phyloP scores from a whole-genome alignment of 2,797 vertebrate species.

The Spinibarbus caldwelli region DNA sequence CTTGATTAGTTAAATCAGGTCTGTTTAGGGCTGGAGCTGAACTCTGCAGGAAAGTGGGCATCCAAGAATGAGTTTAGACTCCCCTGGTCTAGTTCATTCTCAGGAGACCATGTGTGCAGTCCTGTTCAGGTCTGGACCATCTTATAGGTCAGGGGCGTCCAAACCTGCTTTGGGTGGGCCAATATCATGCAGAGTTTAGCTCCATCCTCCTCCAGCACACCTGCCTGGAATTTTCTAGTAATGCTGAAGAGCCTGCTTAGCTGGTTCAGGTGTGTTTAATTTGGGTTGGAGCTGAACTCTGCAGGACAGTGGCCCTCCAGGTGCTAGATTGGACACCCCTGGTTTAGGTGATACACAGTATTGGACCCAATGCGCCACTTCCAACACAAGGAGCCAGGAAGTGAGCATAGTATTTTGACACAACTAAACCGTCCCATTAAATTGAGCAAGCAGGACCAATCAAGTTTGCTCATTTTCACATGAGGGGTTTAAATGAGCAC shows the following conservation, averaged over 20 bases:
- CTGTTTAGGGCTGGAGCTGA: not conserved
- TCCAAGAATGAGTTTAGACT: not conserved
- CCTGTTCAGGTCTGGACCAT: not conserved
- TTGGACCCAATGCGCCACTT: not conserved
- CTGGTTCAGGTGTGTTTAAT: not conserved
- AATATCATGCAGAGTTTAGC: not conserved
- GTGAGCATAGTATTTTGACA: not conserved
- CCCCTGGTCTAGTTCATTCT: not conserved
- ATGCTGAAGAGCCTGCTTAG: not conserved
- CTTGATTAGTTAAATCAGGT: too few species aligned
- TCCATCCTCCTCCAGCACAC: too few species aligned
- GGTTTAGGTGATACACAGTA: not conserved
- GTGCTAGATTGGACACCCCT: not conserved
- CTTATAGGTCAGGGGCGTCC: not conserved
- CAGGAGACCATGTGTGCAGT: conserved; percentile 20
- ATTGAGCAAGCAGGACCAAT: not conserved
- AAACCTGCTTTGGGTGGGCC: not conserved
- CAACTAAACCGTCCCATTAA: not conserved
- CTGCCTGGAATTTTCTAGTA: not conserved
- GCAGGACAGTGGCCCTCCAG: not conserved
- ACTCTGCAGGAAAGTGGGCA: not conserved
- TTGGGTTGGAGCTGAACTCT: not conserved
- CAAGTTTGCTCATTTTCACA: not conserved
- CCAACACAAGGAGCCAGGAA: not conserved
- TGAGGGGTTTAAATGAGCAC: not conserved